Percentiles rank a stretch among this genome's conserved stretches.
Evolutionary conservation across 1,140 invertebrate species (phyloP).

Genomic region (Mamestra configurata): DNA sequence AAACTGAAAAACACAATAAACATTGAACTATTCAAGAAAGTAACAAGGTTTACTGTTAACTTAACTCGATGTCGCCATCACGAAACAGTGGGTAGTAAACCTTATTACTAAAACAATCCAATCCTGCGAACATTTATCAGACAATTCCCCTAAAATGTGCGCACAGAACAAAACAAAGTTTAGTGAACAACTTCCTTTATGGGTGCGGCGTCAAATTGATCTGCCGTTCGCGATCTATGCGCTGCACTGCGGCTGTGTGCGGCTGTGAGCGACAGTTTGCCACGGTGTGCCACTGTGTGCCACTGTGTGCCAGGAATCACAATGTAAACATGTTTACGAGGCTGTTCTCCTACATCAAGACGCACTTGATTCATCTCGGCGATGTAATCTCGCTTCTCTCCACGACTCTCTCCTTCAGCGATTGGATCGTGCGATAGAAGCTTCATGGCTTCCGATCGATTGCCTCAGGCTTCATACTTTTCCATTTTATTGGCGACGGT

Average conservation of each 20-base stretch:
- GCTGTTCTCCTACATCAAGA: constrained; percentile 13
- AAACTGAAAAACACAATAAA: background rate
- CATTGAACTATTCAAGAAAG: background rate
- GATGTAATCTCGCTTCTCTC: constrained; percentile 14
- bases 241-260: background rate
- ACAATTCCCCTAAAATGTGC: constrained; percentile 5
- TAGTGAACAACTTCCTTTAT: background rate
- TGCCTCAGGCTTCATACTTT: constrained; percentile 31
- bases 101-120: constrained; percentile 7
- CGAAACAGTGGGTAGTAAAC: background rate
- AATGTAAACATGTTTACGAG: constrained; percentile 37
- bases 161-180: constrained; percentile 2
- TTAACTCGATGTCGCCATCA: background rate
- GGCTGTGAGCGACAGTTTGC: too few relatives aligned
- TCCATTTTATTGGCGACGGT: constrained; percentile 39
- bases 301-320: too few relatives aligned
- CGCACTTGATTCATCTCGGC: constrained; percentile 21
- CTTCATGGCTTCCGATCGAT: constrained; percentile 45
- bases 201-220: background rate
- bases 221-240: background rate
- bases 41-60: background rate
- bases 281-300: too few relatives aligned
- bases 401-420: background rate
- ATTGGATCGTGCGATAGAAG: background rate
- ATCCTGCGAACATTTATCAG: background rate